Conservation (phyloP, 1,140 invertebrate species). For the Drosophila subpulchrella region DNA sequence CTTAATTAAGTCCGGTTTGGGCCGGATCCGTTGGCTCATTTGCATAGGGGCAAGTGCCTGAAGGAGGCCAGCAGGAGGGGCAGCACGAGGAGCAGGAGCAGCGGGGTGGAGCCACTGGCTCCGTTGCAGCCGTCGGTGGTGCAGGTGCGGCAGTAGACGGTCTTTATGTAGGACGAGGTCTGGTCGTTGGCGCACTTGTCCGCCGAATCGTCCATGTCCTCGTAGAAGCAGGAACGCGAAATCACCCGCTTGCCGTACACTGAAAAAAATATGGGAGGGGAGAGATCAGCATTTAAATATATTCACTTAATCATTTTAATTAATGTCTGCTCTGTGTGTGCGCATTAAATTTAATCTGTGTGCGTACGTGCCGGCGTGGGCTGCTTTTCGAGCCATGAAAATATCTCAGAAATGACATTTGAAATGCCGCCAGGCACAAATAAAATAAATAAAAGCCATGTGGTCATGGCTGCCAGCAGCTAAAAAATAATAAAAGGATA, state of each 20-base stretch:
- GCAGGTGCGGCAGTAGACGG: conserved; percentile 83
- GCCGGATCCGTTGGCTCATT: conserved; percentile 45
- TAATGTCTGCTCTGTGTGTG: conserved; percentile 35
- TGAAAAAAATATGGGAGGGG: conserved; percentile 43
- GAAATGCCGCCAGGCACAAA: conserved; percentile 38
- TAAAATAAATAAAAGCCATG: conserved; percentile 26
- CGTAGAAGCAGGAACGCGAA: conserved; percentile 83
- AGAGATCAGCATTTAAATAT: conserved; percentile 38
- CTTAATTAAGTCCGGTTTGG: conserved; percentile 55
- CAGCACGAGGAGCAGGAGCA: conserved; percentile 45
- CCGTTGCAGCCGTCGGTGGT: conserved; percentile 81
- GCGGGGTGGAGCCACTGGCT: conserved; percentile 39
- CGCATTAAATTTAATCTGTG: conserved; percentile 53
- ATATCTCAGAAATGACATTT: conserved; percentile 68
- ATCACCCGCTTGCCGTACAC: conserved; percentile 84
- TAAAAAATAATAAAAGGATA: neutral
- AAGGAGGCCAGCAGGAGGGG: conserved; percentile 59
- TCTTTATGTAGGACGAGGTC: conserved; percentile 84
- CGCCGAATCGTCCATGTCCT: conserved; percentile 78
- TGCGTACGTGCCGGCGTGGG: conserved; percentile 52
- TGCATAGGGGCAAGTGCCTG: conserved; percentile 59
- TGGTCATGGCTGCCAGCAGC: conserved; percentile 17
- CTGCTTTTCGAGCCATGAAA: conserved; percentile 32
- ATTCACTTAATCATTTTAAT: conserved; percentile 56
- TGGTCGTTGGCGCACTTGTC: conserved; percentile 80